Conservation (phyloP, 1,140 invertebrate genomes). For the Drosophila mayri region DNA sequence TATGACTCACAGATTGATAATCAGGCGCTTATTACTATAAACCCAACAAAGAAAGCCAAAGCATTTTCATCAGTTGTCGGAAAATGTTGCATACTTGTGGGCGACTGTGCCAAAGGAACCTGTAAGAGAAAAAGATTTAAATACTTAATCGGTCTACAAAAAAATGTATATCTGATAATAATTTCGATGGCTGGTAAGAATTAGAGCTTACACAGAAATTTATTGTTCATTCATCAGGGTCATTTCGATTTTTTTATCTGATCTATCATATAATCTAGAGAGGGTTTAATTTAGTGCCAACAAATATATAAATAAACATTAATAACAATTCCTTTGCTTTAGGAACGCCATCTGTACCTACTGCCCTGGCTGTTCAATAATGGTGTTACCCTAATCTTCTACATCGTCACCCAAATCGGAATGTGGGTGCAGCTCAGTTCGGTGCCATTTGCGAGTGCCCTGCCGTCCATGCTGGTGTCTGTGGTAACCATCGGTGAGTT, state of each 20-base stretch:
- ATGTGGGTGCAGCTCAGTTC: not conserved
- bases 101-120: not conserved
- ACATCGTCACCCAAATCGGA: not conserved
- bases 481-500: not conserved
- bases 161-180: too few species aligned
- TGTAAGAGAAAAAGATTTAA: not conserved
- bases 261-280: not conserved
- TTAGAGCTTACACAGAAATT: not conserved
- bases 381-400: not conserved
- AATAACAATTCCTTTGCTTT: not conserved
- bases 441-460: not conserved
- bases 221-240: not conserved
- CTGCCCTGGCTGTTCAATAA: conserved; percentile 65
- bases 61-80: not conserved
- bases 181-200: not conserved
- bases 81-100: not conserved
- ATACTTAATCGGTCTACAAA: not conserved
- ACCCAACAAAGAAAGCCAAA: not conserved
- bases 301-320: not conserved
- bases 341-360: conserved; percentile 63
- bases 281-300: not conserved
- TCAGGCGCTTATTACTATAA: not conserved
- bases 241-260: not conserved
- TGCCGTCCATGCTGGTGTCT: not conserved
- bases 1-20: conserved; percentile 6